A percentile compares a stretch with the other conserved stretches of the same genome.
These are phyloP conservation scores for Protaetia brevitarsis DNA, from an alignment of 1,140 invertebrate genomes.

Conservation along the genomic window DNA sequence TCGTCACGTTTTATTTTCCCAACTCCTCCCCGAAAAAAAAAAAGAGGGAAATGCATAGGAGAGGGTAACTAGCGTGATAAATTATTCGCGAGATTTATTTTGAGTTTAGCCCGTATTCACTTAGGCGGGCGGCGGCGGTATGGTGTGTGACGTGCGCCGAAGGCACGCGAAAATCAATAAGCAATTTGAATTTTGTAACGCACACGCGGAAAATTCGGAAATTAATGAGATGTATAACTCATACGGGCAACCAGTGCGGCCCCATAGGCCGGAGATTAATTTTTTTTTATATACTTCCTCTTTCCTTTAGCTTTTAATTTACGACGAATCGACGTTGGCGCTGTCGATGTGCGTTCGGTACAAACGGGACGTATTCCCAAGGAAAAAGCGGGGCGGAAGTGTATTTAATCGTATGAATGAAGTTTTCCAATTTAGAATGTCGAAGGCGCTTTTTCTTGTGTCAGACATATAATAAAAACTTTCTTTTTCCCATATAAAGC, in stretches of 20 bases:
- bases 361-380: too few species aligned
- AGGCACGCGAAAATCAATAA: constrained; percentile 9
- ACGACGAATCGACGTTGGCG: too few species aligned
- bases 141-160: background rate
- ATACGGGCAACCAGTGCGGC: background rate
- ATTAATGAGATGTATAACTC: constrained; percentile 8
- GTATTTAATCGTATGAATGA: too few species aligned
- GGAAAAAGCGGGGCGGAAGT: too few species aligned
- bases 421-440: too few species aligned
- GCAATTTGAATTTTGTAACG: constrained; percentile 10
- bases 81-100: constrained; percentile 13
- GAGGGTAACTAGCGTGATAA: background rate
- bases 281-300: too few species aligned
- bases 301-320: too few species aligned
- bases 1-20: background rate
- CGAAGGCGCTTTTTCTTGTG: too few species aligned
- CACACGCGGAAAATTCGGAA: background rate
- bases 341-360: too few species aligned
- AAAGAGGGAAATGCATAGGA: background rate
- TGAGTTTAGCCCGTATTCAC: background rate
- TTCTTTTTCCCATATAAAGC: too few species aligned
- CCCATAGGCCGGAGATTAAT: background rate
- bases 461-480: too few species aligned
- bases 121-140: background rate
- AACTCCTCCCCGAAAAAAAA: background rate